Evolutionary conservation across 2,113 vertebrate species (phyloP), one percentile per base, ranked within the genome.

Genomic region (Stigmatopora nigra): DNA sequence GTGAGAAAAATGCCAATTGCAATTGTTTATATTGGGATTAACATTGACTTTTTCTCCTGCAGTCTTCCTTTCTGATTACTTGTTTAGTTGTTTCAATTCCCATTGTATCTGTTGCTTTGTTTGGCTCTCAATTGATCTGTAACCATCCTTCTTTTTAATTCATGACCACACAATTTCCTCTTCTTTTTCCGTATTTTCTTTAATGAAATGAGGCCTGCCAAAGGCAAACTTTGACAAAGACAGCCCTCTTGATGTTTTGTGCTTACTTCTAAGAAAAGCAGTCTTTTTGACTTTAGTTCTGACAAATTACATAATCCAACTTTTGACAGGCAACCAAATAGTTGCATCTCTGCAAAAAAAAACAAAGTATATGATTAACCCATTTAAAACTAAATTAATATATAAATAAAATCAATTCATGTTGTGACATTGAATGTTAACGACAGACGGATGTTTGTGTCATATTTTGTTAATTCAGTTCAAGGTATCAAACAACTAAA

Each of bases 11-110:
- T 1, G 52, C 67, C 64, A 63, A 71, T 25, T 56, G 69, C 51
- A 57, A 61, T 71, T 75, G 65, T 77, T 73, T 71, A 78, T 86
- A 84, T 88, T 80, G 67, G 72, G 74, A 84, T 89, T 89, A 87
- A 67, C 64, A 86, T 81, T 79, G 84, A 78, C 74, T 80, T 73
- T 64, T 63, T 68, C 59, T 56, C 55, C 64, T 48, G 20, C 25
- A 19, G 48, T 68, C 25, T 59, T 46, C 36, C 17, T 63, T 20
- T 46, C 48, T 61, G 4, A 17, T 16, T 16, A 4, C 63, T 51
- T 48, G 7, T 14, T 36, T 7, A 25, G 16, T 49, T 46, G 7
- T 55, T 48, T 36, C 14, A 25, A 53, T 5, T 36, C 38, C 36
- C n/a, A 75, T 56, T 67, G n/a, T 47, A 17, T 9, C 45, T 41